phyloP scores from a whole-genome alignment of 2,888 invertebrate species.

The Sinhomidia bicolor region DNA sequence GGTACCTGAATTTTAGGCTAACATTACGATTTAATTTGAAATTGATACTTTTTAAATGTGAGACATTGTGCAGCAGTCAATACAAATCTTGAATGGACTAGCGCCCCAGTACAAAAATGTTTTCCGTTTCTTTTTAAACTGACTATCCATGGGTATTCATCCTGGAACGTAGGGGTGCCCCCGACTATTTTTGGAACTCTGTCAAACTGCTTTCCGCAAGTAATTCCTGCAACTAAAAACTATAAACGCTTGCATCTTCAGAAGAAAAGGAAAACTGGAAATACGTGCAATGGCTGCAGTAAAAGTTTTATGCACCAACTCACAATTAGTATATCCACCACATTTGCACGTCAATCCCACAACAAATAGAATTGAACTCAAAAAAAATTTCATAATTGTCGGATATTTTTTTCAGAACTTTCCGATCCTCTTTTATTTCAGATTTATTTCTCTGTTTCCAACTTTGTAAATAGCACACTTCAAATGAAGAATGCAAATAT shows the following conservation, averaged over 20 bases:
- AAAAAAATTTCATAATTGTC: neutral
- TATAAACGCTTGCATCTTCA: slow-evolving; percentile 27
- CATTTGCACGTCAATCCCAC: neutral
- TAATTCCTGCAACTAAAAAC: slow-evolving; percentile 68
- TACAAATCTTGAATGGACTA: slow-evolving; percentile 67
- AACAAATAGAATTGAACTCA: neutral
- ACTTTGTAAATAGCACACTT: too few relatives aligned
- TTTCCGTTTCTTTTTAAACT: slow-evolving; percentile 64
- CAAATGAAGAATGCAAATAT: too few relatives aligned
- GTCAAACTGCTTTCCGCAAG: slow-evolving; percentile 74
- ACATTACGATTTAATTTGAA: neutral
- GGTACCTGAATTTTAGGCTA: too few relatives aligned
- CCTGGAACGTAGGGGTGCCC: slow-evolving; percentile 59
- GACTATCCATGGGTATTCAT: slow-evolving; percentile 74
- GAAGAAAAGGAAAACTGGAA: neutral
- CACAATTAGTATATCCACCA: slow-evolving; percentile 42
- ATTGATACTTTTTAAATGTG: slow-evolving; percentile 59
- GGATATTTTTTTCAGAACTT: too few relatives aligned
- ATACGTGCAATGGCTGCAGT: neutral
- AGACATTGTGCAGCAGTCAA: slow-evolving; percentile 72
- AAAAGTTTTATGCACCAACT: neutral
- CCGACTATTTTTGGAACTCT: slow-evolving; percentile 72
- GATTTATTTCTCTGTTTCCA: too few relatives aligned
- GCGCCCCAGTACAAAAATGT: slow-evolving; percentile 62
- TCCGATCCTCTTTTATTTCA: too few relatives aligned